Conservation (phyloP, 2,113 vertebrate genomes). For the Channa argus region DNA sequence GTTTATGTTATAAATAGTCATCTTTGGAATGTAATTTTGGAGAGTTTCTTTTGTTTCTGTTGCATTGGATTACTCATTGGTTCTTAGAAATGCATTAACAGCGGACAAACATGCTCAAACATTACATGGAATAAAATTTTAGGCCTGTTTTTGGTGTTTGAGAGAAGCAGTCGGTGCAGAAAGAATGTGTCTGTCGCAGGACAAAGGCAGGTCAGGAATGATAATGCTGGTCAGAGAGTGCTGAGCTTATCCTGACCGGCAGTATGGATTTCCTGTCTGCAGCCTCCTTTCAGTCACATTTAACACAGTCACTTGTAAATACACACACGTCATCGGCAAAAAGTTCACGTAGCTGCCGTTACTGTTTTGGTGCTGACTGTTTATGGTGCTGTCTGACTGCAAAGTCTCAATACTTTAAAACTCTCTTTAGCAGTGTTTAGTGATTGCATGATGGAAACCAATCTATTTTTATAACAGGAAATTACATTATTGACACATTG, state of each 20-base stretch:
- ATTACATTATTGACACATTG: too few species aligned
- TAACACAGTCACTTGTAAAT: conserved; percentile 4
- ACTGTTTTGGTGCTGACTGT: not conserved
- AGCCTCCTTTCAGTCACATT: conserved; percentile 66
- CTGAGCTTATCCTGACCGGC: conserved; percentile 70
- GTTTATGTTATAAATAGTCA: conserved; percentile 47
- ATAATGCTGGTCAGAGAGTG: conserved; percentile 71
- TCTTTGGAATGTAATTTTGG: conserved; percentile 35
- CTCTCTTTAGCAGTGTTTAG: not conserved
- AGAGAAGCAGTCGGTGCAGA: conserved; percentile 62
- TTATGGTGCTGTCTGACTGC: not conserved
- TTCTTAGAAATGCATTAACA: conserved; percentile 6
- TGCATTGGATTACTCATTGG: not conserved
- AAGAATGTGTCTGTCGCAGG: conserved; percentile 65
- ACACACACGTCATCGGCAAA: conserved; percentile 4
- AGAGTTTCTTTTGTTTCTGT: conserved; percentile 20
- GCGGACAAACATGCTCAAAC: not conserved
- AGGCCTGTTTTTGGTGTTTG: not conserved
- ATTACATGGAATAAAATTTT: not conserved
- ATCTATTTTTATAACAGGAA: too few species aligned
- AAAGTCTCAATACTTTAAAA: not conserved
- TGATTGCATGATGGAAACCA: not conserved
- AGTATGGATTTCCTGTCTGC: conserved; percentile 79
- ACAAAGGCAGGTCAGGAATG: conserved; percentile 76
- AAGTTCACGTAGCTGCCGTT: conserved; percentile 6